A percentile compares a stretch with the other conserved stretches of the same genome.
phyloP scores from a whole-genome alignment of 2,888 invertebrate species.

The Volucella bombylans region DNA sequence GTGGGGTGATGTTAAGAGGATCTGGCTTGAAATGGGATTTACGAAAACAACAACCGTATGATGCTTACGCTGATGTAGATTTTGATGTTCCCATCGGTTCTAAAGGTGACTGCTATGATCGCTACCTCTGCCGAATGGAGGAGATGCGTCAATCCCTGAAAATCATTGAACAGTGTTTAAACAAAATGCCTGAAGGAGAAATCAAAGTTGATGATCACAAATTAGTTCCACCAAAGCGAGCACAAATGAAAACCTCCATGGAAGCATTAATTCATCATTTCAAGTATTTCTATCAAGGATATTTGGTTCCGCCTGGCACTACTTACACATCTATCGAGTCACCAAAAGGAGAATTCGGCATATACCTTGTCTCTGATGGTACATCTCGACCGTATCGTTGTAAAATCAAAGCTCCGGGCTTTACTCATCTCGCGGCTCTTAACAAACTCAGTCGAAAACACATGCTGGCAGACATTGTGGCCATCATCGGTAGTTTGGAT shows the following conservation, averaged over 20 bases:
- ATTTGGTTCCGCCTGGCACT: constrained; percentile 90
- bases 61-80: constrained; percentile 90
- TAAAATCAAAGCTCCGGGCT: constrained; percentile 85
- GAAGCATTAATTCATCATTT: constrained; percentile 93
- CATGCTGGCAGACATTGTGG: constrained; percentile 89
- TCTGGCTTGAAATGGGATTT: constrained; percentile 95
- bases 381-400: constrained; percentile 87
- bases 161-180: constrained; percentile 92
- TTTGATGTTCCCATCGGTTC: constrained; percentile 92
- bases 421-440: constrained; percentile 86
- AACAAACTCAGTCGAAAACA: constrained; percentile 85
- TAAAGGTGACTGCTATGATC: constrained; percentile 93
- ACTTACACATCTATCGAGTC: constrained; percentile 91
- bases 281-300: constrained; percentile 91
- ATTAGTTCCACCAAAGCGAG: constrained; percentile 88
- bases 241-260: constrained; percentile 93
- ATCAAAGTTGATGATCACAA: constrained; percentile 91
- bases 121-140: constrained; percentile 87
- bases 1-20: constrained; percentile 90
- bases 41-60: constrained; percentile 91
- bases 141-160: constrained; percentile 90
- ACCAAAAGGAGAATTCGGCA: constrained; percentile 92
- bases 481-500: constrained; percentile 87
- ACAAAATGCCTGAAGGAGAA: constrained; percentile 92
- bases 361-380: constrained; percentile 92